phyloP scores from a whole-genome alignment of 2,113 vertebrate species.

The Elephas maximus region DNA sequence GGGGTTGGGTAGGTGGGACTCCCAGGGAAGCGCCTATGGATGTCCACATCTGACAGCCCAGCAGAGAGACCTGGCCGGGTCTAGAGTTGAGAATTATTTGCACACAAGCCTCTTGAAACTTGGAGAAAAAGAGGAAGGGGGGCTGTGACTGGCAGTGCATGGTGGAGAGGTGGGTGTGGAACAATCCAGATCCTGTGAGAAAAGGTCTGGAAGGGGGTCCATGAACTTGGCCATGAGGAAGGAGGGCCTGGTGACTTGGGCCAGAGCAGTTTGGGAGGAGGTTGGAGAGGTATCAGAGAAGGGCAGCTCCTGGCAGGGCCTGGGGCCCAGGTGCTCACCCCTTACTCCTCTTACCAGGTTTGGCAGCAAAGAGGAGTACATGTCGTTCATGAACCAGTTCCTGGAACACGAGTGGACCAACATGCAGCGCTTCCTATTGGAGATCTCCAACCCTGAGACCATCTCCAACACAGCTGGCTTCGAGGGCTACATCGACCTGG shows the following conservation, averaged over 20 bases:
- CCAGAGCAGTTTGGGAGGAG: too few relatives aligned
- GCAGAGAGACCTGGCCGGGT: not conserved
- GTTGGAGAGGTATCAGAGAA: not conserved
- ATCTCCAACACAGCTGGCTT: slow-evolving; percentile 98
- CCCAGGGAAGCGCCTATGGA: not conserved
- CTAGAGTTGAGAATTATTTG: not conserved
- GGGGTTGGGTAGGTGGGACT: not conserved
- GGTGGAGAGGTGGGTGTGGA: not conserved
- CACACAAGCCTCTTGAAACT: too few relatives aligned
- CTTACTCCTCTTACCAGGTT: slow-evolving; percentile 89
- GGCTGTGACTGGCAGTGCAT: not conserved
- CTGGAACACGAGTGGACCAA: slow-evolving; percentile 98
- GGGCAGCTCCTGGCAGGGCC: not conserved
- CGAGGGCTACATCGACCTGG: slow-evolving; percentile 98
- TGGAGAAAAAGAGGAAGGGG: not conserved
- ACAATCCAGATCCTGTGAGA: not conserved
- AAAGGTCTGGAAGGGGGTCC: not conserved
- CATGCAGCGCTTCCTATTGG: slow-evolving; percentile 97
- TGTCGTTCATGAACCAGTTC: slow-evolving; percentile 99
- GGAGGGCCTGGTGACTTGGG: not conserved
- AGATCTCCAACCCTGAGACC: slow-evolving; percentile 98
- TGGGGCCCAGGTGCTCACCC: not conserved
- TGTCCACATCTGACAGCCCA: not conserved
- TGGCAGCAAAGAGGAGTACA: slow-evolving; percentile 98
- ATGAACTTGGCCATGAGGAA: not conserved